These are phyloP conservation scores for Drosophila mayaguana DNA, from an alignment of 2,888 invertebrate species.

Conservation along the genomic window DNA sequence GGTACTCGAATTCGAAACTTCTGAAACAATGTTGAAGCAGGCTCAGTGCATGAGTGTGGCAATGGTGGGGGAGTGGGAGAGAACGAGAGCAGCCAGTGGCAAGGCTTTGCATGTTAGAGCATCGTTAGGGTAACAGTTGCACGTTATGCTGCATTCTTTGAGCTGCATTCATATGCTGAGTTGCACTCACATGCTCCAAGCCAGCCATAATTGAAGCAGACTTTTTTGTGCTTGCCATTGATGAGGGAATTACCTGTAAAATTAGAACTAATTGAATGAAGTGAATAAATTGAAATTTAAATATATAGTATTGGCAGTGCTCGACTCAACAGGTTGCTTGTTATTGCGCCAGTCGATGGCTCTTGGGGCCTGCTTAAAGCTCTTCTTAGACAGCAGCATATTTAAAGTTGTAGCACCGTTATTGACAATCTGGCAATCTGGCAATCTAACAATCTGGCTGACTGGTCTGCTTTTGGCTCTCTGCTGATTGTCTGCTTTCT, in stretches of 20 bases:
- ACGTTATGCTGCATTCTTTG: conserved; percentile 7
- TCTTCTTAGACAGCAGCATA: not conserved
- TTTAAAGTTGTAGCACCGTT: conserved; percentile 12
- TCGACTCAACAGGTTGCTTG: not conserved
- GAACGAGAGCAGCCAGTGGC: conserved; percentile 7
- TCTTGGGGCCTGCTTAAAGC: not conserved
- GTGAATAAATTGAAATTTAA: not conserved
- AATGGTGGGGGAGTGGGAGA: not conserved
- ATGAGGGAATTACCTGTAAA: not conserved
- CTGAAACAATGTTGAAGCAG: conserved; percentile 44
- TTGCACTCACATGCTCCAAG: conserved; percentile 44
- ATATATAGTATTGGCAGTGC: not conserved
- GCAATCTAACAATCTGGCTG: conserved; percentile 16
- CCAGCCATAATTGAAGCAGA: conserved; percentile 1
- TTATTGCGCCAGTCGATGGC: not conserved
- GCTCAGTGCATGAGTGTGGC: not conserved
- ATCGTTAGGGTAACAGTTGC: conserved; percentile 52
- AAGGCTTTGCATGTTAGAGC: conserved; percentile 61
- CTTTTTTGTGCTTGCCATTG: not conserved
- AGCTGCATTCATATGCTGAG: conserved; percentile 36
- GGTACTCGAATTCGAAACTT: conserved; percentile 76
- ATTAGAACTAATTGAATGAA: not conserved
- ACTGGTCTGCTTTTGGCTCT: conserved; percentile 8
- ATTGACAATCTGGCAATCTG: conserved; percentile 25
- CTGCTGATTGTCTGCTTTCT: conserved; percentile 4